phyloP scores from a whole-genome alignment of 2,888 invertebrate species.

The Eueremaeus valkanovi region DNA sequence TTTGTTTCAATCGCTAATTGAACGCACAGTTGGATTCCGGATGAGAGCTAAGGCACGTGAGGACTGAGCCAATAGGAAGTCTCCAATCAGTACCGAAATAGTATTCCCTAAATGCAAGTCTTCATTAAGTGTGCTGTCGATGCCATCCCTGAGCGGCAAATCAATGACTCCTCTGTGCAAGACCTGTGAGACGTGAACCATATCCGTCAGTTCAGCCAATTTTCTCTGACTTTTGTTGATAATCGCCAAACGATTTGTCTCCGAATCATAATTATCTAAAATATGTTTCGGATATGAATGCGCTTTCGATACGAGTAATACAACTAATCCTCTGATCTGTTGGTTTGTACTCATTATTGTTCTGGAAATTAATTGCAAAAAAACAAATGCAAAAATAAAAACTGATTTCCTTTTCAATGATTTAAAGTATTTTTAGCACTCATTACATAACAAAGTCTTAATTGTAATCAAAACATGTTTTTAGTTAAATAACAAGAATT shows the following conservation, averaged over 20 bases:
- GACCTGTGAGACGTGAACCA: slow-evolving; percentile 28
- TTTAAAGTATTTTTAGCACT: too few relatives aligned
- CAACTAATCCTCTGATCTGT: slow-evolving; percentile 13
- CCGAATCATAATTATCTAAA: slow-evolving; percentile 1
- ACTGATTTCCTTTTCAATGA: too few relatives aligned
- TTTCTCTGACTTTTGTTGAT: neutral
- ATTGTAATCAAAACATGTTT: too few relatives aligned
- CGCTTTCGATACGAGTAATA: slow-evolving; percentile 1
- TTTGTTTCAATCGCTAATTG: too few relatives aligned
- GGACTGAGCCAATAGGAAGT: slow-evolving; percentile 22
- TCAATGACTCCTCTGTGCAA: slow-evolving; percentile 15
- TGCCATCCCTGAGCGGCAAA: neutral
- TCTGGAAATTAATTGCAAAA: neutral
- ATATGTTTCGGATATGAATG: neutral
- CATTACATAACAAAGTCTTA: too few relatives aligned
- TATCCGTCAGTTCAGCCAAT: slow-evolving; percentile 36
- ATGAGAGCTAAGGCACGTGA: slow-evolving; percentile 3
- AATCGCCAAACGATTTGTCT: neutral
- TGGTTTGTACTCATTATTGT: slow-evolving; percentile 22
- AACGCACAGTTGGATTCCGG: slow-evolving; percentile 1
- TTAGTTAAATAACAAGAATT: too few relatives aligned
- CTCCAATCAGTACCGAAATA: slow-evolving; percentile 25
- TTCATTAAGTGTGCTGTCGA: neutral
- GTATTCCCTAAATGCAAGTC: slow-evolving; percentile 21
- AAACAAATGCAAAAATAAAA: neutral